Evolutionary conservation across 1,140 invertebrate species (phyloP).

Genomic region (Megalonaias nervosa): DNA sequence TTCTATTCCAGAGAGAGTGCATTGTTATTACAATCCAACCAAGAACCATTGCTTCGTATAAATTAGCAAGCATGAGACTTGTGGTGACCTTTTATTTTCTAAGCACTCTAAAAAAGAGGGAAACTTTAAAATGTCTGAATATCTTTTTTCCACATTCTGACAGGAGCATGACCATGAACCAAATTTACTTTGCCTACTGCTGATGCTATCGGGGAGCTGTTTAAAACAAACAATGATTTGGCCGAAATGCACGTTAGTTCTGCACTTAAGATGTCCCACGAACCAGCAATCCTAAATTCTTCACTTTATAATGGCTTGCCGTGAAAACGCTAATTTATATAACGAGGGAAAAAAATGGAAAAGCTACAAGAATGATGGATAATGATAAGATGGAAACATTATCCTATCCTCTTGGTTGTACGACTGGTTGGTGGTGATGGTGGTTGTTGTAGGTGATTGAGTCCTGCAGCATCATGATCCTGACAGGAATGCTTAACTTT

Average conservation of each 20-base stretch:
- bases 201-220: conserved; percentile 35
- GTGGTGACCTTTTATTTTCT: conserved; percentile 38
- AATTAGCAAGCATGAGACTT: conserved; percentile 13
- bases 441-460: conserved; percentile 47
- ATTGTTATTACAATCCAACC: not conserved
- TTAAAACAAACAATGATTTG: conserved; percentile 30
- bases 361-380: conserved; percentile 38
- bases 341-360: conserved; percentile 24
- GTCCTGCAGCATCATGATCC: conserved; percentile 29
- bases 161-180: conserved; percentile 8
- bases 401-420: conserved; percentile 36
- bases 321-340: conserved; percentile 43
- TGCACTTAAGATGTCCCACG: conserved; percentile 30
- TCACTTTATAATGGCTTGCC: conserved; percentile 34
- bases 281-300: conserved; percentile 40
- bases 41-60: not conserved
- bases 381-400: conserved; percentile 41
- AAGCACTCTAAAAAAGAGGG: conserved; percentile 43
- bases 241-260: conserved; percentile 30
- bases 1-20: no score
- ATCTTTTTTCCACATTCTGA: conserved; percentile 7
- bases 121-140: conserved; percentile 30
- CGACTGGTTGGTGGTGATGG: conserved; percentile 27
- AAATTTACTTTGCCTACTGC: conserved; percentile 39
- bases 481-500: conserved; percentile 38